Conservation (phyloP, 2,113 vertebrate genomes). For the Cettia cetti region DNA sequence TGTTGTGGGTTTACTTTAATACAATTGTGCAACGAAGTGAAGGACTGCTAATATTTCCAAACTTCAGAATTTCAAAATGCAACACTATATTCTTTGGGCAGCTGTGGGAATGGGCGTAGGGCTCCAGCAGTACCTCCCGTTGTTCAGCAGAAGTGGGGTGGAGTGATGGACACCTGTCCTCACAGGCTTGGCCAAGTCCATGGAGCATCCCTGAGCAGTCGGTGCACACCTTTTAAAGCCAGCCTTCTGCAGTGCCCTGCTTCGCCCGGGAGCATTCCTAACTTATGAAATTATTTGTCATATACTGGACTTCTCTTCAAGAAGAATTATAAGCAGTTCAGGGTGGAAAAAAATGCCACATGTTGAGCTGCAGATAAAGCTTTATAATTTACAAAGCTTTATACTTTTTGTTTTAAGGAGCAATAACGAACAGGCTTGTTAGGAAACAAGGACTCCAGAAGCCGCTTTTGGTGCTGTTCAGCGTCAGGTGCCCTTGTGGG, state of each 20-base stretch:
- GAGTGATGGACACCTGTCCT: rapidly evolving
- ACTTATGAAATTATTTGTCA: neutral
- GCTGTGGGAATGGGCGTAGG: rapidly evolving
- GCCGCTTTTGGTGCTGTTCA: rapidly evolving
- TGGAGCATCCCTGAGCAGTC: neutral
- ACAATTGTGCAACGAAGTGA: neutral
- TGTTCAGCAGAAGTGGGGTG: too few relatives aligned
- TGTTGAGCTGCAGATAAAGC: neutral
- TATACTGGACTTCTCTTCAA: neutral
- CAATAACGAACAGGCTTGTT: rapidly evolving
- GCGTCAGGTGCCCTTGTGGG: rapidly evolving
- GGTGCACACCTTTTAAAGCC: neutral
- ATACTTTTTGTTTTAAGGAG: neutral
- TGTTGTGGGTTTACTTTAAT: neutral
- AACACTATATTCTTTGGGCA: rapidly evolving
- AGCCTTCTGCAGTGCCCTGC: neutral
- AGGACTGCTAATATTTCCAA: neutral
- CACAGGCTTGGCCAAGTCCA: rapidly evolving
- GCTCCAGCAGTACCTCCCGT: neutral
- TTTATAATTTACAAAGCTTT: neutral
- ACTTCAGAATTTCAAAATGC: neutral
- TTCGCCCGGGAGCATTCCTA: rapidly evolving
- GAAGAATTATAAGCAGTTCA: neutral
- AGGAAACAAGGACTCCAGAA: neutral
- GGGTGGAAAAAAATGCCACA: neutral